A percentile compares a stretch with the other conserved stretches of the same genome.
Conservation (phyloP, 37 sponge, comb jelly and placozoan species). For the Tethya wilhelma region DNA sequence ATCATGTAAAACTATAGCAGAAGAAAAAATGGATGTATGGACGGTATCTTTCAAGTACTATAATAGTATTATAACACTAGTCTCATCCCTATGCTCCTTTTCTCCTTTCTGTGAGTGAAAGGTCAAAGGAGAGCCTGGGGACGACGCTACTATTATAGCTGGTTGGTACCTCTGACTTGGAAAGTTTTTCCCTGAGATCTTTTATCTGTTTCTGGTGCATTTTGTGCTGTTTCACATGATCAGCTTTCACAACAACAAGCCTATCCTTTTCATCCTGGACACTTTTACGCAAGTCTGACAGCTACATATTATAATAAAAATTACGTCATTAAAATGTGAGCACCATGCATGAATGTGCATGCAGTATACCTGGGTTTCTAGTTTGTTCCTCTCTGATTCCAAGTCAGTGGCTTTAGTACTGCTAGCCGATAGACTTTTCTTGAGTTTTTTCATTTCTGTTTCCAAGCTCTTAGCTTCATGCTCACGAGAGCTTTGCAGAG, state of each 20-base stretch:
- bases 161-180: constrained; percentile 18
- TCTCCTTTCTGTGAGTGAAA: too few relatives aligned
- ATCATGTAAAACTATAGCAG: too few relatives aligned
- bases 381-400: not conserved
- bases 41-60: too few relatives aligned
- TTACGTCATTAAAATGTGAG: too few relatives aligned
- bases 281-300: not conserved
- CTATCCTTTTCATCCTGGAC: not conserved
- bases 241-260: not conserved
- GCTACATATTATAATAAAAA: too few relatives aligned
- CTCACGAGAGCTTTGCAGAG: constrained; percentile 5
- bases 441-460: not conserved
- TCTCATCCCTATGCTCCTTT: too few relatives aligned
- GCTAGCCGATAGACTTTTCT: not conserved
- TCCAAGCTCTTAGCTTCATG: not conserved
- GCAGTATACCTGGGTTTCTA: constrained; percentile 7
- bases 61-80: too few relatives aligned
- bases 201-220: constrained; percentile 28
- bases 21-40: too few relatives aligned
- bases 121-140: too few relatives aligned
- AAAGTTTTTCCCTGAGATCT: constrained; percentile 20
- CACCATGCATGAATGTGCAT: not conserved
- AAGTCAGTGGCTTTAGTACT: too few relatives aligned
- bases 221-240: constrained; percentile 34
- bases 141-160: too few relatives aligned